Evolutionary conservation across 2,888 invertebrate genomes (phyloP), one percentile per base, ranked within the genome.

Genomic region (Hemicrepidius hirtus): DNA sequence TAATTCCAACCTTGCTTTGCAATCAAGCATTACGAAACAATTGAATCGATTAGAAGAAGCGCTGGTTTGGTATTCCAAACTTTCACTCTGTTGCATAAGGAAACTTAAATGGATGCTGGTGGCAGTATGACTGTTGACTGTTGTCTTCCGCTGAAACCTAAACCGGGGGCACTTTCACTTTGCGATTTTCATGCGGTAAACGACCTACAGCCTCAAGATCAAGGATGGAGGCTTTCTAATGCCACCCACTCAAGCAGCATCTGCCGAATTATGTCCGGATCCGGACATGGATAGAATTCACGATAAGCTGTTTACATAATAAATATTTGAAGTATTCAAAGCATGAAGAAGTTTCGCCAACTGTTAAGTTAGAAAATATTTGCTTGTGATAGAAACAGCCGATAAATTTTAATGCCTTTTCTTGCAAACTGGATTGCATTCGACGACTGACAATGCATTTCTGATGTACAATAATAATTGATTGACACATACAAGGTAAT

Each of bases 151-250:
- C 41, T 40, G 44, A 49, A 60, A 60, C 37, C 16, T 32, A 49
- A 60, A 50, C 21, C 24, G 57, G 55, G 24, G 59, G 41, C 21
- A 68, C 68, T 62, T 66, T 72, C 68, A 69, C 73, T 57, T 55
- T 32, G 16, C 21, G 24, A 37, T 32, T 64, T 73, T 24, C 35
- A 35, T 49, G 44, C 68, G 40, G 60, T 59, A 69, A 68, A 73
- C 32, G 64, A 68, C 69, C 68, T 10, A 28, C 50, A 35, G 41
- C 50, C 20, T 41, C 73, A 73, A 73, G 73, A 73, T 73, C 73
- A 73, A 73, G 73, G 73, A 68, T 73, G 59, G 24, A 50, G 13
- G 44, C 60, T 60, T 60, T 60, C 60, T 60, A 60, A 60, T 44
- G 60, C 60, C 60, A 13, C 57, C 57, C 35, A 57, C 57, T 57